Base-by-base conservation (phyloP, 1,140 invertebrate genomes). In the Polypedilum vanderplanki region DNA sequence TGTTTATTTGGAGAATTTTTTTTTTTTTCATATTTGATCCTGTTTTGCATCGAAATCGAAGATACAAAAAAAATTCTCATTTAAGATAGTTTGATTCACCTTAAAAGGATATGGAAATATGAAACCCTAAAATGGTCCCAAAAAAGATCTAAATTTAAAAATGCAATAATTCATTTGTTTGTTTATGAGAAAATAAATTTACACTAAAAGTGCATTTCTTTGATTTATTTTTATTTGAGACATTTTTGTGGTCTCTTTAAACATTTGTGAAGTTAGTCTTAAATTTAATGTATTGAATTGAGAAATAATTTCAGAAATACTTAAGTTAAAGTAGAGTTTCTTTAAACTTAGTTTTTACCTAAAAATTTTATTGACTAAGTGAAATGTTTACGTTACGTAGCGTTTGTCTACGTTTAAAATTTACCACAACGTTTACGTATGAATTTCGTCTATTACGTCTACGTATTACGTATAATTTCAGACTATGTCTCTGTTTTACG, bases 171-270 rank as follows among this genome's bases (percentile, higher is more conserved):
- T n/a, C 12, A 57, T 57, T 57, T 57, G 46, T n/a, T n/a, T 57
- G 4, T 57, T 57, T 57, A 57, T 57, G 46, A 12, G 46, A 57
- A 57, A 57, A 57, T 15, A 57, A 57, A 57, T 57, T 57, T 57
- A 57, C 46, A 57, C 46, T 57, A 57, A 57, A 57, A 57, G 12
- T n/a, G 46, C 46, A 57, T 57, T 12, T 33, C 5, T 57, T 57
- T 57, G 46, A 57, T 57, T 57, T 57, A 57, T 57, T 57, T 46
- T 57, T 57, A 57, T 57, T n/a, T 57, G 46, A n/a, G 46, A 15
- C 46, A 57, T 57, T 15, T 57, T 57, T 57, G 41, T 46, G 9
- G 9, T 57, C 3, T 57, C 3, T 12, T 57, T 57, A 12, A 15
- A 46, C 15, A 46, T 46, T 46, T 46, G n/a, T n/a, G n/a, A n/a